Evolutionary conservation across 2,797 vertebrate species (phyloP), one percentile per base, ranked within the genome.

Genomic region (Iguana delicatissima): DNA sequence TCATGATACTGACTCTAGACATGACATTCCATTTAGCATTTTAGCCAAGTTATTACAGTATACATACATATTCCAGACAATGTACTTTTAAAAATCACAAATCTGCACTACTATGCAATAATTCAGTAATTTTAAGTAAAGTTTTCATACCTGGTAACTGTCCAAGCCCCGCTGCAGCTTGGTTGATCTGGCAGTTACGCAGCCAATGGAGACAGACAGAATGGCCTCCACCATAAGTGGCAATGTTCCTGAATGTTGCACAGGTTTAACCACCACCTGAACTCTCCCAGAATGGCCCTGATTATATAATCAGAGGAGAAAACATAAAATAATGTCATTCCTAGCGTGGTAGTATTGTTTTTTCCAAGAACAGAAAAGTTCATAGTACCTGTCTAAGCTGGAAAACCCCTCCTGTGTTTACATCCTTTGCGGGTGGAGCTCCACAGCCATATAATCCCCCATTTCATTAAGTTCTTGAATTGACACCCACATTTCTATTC

Each of bases 81-180:
- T 77, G 38, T 0, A 42, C 16, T 85, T 89, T 77, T 91, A 20
- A 90, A 64, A 6, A 88, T n/a, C n/a, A n/a, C 50, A 90, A 46
- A 55, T 73, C 10, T 87, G 46, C 26, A 67, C 26, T n/a, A 16
- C 42, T 52, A 16, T 62, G 8, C 57, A 87, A 69, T 29, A 81
- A 84, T 16, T 52, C 20, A 84, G 13, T 0, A 0, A 20, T 55
- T 32, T 26, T 87, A 89, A 7, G 24, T 76, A 77, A 55, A 38
- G 24, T 29, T 57, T 73, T 87, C 95, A 96, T 95, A 99, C 99
- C 99, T 99, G 99, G 96, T 99, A 99, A 96, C 99, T 99, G 97
- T 99, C 99, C 86, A 99, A 97, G 0, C 98, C 98, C 94, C 99
- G 98, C 91, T 99, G 99, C n/a, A 99, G 97, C 96, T 98, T 99